Conservation (phyloP, 2,113 vertebrate genomes). For the Spea bombifrons region DNA sequence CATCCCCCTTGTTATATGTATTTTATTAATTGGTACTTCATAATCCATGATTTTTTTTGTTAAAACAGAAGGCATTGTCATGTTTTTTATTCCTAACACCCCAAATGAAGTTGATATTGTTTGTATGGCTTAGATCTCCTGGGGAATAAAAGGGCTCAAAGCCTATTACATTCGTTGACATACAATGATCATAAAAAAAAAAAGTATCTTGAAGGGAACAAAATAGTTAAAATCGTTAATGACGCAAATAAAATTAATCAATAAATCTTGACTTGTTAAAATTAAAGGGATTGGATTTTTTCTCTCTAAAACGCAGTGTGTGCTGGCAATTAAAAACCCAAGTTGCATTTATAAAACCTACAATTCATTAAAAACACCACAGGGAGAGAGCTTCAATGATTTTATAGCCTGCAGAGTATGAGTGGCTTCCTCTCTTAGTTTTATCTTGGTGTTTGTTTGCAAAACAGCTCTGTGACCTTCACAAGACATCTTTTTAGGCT, state of each 20-base stretch:
- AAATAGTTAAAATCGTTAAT: slow-evolving; percentile 26
- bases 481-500: slow-evolving; percentile 9
- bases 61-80: too few relatives aligned
- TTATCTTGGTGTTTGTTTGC: slow-evolving; percentile 1
- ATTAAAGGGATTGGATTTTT: slow-evolving; percentile 27
- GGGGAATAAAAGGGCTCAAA: too few relatives aligned
- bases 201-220: neutral
- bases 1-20: too few relatives aligned
- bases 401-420: slow-evolving; percentile 35
- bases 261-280: slow-evolving; percentile 38
- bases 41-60: too few relatives aligned
- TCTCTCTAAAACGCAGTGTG: slow-evolving; percentile 25
- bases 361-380: slow-evolving; percentile 40
- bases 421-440: slow-evolving; percentile 36
- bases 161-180: too few relatives aligned
- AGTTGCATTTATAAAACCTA: slow-evolving; percentile 41
- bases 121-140: too few relatives aligned
- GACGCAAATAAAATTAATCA: slow-evolving; percentile 29
- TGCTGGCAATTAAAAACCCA: slow-evolving; percentile 42
- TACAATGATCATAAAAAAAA: too few relatives aligned
- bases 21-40: too few relatives aligned
- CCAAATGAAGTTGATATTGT: too few relatives aligned
- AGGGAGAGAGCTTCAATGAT: slow-evolving; percentile 34
- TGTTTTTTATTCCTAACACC: too few relatives aligned
- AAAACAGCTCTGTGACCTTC: slow-evolving; percentile 5